Percentiles rank a stretch among this genome's conserved stretches.
These are phyloP conservation scores for Rhagonycha lutea DNA, from an alignment of 2,888 invertebrate species.

Conservation along the genomic window DNA sequence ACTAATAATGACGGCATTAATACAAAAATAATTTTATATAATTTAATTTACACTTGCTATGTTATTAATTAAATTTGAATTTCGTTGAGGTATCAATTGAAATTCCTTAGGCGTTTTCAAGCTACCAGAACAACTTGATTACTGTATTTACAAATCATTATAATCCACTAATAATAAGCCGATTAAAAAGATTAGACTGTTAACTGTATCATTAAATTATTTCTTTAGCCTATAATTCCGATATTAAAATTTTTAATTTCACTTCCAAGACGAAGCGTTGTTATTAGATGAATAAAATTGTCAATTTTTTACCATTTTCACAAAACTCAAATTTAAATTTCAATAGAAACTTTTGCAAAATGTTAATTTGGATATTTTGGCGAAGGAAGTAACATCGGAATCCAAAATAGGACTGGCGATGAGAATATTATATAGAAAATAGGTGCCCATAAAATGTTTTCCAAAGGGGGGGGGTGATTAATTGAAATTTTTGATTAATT, in stretches of 20 bases:
- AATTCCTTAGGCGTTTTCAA: slow-evolving; percentile 2
- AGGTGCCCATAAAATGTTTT: too few relatives aligned
- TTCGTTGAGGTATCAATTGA: slow-evolving; percentile 15
- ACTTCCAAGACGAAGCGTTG: not conserved
- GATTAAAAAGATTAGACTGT: slow-evolving; percentile 10
- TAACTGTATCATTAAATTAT: slow-evolving; percentile 19
- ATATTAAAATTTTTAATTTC: not conserved
- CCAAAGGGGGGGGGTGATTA: too few relatives aligned
- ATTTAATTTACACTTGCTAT: not conserved
- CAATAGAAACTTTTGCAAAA: too few relatives aligned
- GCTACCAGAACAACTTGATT: slow-evolving; percentile 18
- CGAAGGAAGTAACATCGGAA: too few relatives aligned
- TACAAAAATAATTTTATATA: not conserved
- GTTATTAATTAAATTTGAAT: slow-evolving; percentile 12
- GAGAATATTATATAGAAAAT: too few relatives aligned
- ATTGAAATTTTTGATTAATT: too few relatives aligned
- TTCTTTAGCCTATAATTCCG: slow-evolving; percentile 11
- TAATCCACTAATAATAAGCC: slow-evolving; percentile 18
- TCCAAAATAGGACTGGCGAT: too few relatives aligned
- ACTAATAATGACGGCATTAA: not conserved
- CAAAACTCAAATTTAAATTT: too few relatives aligned
- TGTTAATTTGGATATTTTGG: too few relatives aligned
- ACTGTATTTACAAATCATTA: slow-evolving; percentile 24
- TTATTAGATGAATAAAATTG: not conserved
- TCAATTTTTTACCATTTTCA: not conserved